Base-by-base conservation (phyloP, 2,888 invertebrate species). In the Nymphalis urticae region DNA sequence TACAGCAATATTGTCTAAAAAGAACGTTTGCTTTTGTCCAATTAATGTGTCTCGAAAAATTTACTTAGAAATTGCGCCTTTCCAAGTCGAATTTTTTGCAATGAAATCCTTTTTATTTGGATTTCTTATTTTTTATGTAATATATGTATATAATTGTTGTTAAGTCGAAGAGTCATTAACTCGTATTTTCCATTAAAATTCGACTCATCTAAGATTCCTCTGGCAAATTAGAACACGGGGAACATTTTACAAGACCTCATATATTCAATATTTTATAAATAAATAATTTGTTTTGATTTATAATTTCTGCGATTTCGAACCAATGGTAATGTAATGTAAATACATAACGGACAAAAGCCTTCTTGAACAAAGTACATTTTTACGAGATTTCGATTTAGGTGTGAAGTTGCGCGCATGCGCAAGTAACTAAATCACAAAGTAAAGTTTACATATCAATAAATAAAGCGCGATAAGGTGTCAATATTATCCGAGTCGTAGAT, bases 401-500 rank as follows among this genome's bases (percentile, higher is more conserved):
- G 53, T 24, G 24, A 53, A 27, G 13, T 24, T 27, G 13, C 16
- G 24, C 13, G 6, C 13, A 13, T 48, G 10, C n/a, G 48, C 48
- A 17, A 48, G 21, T 21, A 8, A 47, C 36, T 59, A 16, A 21
- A 42, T 60, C 13, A 24, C 24, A 8, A 61, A 61, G 21, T n/a
- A 19, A 56, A 36, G 9, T 21, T 16, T n/a, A n/a, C 8, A n/a
- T 56, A 32, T 56, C 36, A 56, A 56, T n/a, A 56, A 32, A 27
- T n/a, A 32, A 32, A 32, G 24, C 24, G 32, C 47, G 63, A 68
- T 68, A 68, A 68, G 48, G 60, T 16, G 62, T 68, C 67, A 63
- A 59, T 68, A 58, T 56, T 67, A 68, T 63, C 67, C 27, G 17
- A 13, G 61, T 66, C 61, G 54, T 68, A 67, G 62, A 59, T 68